phyloP scores from a whole-genome alignment of 1,140 invertebrate genomes.

The Trachymyrmex cornetzi region DNA sequence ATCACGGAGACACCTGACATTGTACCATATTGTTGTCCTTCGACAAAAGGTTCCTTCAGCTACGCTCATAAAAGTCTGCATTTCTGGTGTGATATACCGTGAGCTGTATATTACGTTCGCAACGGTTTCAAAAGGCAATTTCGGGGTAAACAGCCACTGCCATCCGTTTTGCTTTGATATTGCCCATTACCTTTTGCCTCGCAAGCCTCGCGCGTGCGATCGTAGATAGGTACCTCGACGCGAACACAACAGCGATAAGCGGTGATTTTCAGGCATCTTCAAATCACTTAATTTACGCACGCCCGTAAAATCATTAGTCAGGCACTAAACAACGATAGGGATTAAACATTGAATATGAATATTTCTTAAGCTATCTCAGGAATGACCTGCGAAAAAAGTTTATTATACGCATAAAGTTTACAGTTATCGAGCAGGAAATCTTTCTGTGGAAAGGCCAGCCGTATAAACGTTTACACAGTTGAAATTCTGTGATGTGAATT shows the following conservation, averaged over 20 bases:
- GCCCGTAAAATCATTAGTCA: slow-evolving; percentile 28
- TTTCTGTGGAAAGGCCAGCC: background rate
- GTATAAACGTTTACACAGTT: background rate
- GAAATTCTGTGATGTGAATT: slow-evolving; percentile 6
- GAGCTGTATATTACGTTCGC: slow-evolving; percentile 78
- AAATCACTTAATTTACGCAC: slow-evolving; percentile 37
- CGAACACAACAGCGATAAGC: slow-evolving; percentile 19
- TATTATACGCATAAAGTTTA: slow-evolving; percentile 25
- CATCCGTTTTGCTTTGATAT: slow-evolving; percentile 64
- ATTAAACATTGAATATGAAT: slow-evolving; percentile 18
- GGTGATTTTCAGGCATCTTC: background rate
- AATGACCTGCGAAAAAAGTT: slow-evolving; percentile 39
- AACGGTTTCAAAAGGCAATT: slow-evolving; percentile 50
- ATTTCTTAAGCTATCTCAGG: background rate
- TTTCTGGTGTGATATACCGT: slow-evolving; percentile 75
- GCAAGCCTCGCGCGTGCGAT: background rate
- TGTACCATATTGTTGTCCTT: slow-evolving; percentile 69
- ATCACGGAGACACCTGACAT: slow-evolving; percentile 73
- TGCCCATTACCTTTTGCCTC: slow-evolving; percentile 6
- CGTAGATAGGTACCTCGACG: background rate
- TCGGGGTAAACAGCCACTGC: slow-evolving; percentile 48
- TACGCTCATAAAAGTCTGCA: slow-evolving; percentile 76
- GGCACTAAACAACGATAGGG: slow-evolving; percentile 17
- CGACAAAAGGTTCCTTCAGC: slow-evolving; percentile 67
- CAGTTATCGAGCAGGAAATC: slow-evolving; percentile 7